phyloP scores from a whole-genome alignment of 2,888 invertebrate genomes.

The Clistopyga incitator region DNA sequence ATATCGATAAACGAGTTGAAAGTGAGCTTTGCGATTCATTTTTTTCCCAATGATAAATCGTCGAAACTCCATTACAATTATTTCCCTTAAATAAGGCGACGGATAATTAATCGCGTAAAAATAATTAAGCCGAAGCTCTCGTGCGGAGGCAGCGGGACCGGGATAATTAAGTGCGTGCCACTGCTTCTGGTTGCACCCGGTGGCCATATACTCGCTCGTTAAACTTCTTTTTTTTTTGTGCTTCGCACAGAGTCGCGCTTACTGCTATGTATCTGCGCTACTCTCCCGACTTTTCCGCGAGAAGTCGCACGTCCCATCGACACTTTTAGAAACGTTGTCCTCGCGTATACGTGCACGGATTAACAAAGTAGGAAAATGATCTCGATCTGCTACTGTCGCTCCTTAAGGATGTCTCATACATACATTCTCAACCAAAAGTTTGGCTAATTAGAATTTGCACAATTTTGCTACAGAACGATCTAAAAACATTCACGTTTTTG shows the following conservation, averaged over 20 bases:
- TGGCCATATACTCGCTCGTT: constrained; percentile 53
- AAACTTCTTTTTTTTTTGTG: constrained; percentile 48
- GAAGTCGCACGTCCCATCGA: constrained; percentile 53
- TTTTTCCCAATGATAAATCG: constrained; percentile 44
- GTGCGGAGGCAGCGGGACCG: constrained; percentile 21
- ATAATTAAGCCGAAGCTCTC: constrained; percentile 40
- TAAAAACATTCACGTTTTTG: too few species aligned
- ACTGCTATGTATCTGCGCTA: neutral
- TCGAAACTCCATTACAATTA: constrained; percentile 4
- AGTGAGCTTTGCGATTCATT: neutral
- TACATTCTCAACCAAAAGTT: too few species aligned
- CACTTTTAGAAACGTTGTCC: constrained; percentile 60
- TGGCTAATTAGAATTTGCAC: too few species aligned
- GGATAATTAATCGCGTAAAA: constrained; percentile 53
- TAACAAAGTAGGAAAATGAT: constrained; percentile 63
- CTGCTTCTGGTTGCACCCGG: constrained; percentile 48
- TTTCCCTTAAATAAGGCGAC: constrained; percentile 19
- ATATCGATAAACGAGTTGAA: neutral
- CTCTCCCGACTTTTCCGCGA: constrained; percentile 65
- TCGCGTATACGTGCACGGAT: constrained; percentile 57
- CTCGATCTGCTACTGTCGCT: constrained; percentile 23
- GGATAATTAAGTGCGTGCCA: constrained; percentile 60
- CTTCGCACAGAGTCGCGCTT: constrained; percentile 14
- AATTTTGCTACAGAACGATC: too few species aligned
- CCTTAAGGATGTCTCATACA: neutral